Evolutionary conservation across 2,113 vertebrate species (phyloP).

Genomic region (Okapia johnstoni): DNA sequence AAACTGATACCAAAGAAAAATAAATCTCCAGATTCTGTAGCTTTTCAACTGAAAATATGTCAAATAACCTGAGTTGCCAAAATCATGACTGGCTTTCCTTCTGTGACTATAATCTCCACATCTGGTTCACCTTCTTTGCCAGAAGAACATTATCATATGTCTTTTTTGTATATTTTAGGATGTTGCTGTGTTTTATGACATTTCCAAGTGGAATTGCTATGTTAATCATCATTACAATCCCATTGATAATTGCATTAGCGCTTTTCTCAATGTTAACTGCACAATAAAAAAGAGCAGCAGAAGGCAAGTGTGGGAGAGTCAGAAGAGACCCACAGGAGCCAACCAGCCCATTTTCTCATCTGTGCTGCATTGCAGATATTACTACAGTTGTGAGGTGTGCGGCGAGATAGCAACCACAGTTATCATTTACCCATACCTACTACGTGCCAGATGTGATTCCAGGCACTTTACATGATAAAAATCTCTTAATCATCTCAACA

Average conservation of each 20-base stretch:
- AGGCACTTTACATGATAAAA: background rate
- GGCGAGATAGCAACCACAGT: background rate
- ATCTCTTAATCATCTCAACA: background rate
- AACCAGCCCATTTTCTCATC: background rate
- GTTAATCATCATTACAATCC: background rate
- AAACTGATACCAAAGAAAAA: slow-evolving; percentile 61
- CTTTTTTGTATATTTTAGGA: slow-evolving; percentile 7
- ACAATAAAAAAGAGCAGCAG: slow-evolving; percentile 1
- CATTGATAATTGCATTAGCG: background rate
- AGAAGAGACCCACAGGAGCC: background rate
- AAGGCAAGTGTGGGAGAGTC: background rate
- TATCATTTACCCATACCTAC: background rate
- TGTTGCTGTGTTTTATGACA: slow-evolving; percentile 13
- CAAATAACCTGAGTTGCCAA: slow-evolving; percentile 44
- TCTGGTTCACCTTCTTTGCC: slow-evolving; percentile 49
- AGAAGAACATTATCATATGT: slow-evolving; percentile 19
- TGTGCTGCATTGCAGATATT: background rate
- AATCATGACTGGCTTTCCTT: slow-evolving; percentile 30
- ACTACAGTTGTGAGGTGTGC: background rate
- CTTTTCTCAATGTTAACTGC: background rate
- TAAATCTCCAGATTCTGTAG: slow-evolving; percentile 48
- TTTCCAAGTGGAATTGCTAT: slow-evolving; percentile 18
- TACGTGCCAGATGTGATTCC: background rate
- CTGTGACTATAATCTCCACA: slow-evolving; percentile 23
- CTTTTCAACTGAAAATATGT: slow-evolving; percentile 38